Conservation (phyloP, 2,797 vertebrate genomes). For the Nyctibius grandis region DNA sequence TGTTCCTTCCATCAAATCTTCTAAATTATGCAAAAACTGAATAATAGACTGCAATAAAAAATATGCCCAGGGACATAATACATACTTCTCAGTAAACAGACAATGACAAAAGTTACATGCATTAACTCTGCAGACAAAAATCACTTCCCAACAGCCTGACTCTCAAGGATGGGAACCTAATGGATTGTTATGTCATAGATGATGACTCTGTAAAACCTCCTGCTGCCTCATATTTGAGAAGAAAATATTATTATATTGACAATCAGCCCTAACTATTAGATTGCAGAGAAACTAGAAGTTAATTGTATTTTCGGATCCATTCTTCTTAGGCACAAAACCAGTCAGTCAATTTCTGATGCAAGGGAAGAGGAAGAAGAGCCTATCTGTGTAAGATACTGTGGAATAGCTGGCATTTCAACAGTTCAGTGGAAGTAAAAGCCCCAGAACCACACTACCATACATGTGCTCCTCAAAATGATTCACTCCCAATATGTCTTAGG, state of each 20-base stretch:
- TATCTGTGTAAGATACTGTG: not conserved
- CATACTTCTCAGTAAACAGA: not conserved
- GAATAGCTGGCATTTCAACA: not conserved
- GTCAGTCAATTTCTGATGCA: not conserved
- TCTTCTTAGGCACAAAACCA: not conserved
- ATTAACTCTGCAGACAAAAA: not conserved
- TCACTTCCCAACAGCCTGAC: not conserved
- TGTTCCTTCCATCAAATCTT: constrained; percentile 5
- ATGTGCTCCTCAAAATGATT: not conserved
- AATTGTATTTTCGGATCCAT: not conserved
- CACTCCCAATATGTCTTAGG: not conserved
- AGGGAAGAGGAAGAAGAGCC: not conserved
- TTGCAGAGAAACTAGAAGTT: not conserved
- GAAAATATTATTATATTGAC: not conserved
- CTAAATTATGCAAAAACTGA: not conserved
- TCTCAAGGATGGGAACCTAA: not conserved
- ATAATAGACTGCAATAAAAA: constrained; percentile 13
- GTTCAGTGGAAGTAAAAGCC: not conserved
- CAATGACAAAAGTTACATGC: not conserved
- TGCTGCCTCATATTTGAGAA: not conserved
- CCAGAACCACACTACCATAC: not conserved
- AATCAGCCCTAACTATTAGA: not conserved
- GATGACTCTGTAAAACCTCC: not conserved
- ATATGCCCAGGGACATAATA: not conserved
- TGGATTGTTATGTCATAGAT: not conserved